These are phyloP conservation scores for Caenorhabditis remanei DNA, from an alignment of 1,140 invertebrate species.

Conservation along the genomic window DNA sequence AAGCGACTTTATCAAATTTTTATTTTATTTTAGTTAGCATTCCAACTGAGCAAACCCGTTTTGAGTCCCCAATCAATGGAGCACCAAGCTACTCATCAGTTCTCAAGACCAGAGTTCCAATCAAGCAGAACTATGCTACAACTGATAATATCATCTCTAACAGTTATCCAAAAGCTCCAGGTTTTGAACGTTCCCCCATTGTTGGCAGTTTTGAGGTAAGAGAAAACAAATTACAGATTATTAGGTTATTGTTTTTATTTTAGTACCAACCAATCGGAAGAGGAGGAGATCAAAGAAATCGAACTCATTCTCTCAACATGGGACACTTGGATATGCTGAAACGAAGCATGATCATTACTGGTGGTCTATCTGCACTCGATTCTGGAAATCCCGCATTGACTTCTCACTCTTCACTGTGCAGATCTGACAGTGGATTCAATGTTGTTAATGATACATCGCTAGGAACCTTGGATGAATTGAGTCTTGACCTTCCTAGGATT, in stretches of 20 bases:
- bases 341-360: constrained; percentile 45
- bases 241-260: background rate
- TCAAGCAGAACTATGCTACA: constrained; percentile 28
- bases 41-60: constrained; percentile 45
- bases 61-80: constrained; percentile 23
- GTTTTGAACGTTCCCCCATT: constrained; percentile 59
- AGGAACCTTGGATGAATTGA: constrained; percentile 60
- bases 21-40: constrained; percentile 26
- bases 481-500: constrained; percentile 58
- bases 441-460: constrained; percentile 39
- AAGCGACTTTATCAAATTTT: too few species aligned
- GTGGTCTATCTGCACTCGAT: background rate
- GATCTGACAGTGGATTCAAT: constrained; percentile 65
- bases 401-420: constrained; percentile 55
- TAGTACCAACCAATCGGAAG: constrained; percentile 39
- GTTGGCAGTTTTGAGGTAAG: constrained; percentile 55
- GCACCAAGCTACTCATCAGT: constrained; percentile 41
- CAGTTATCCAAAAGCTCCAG: constrained; percentile 64
- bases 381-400: constrained; percentile 57
- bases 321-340: constrained; percentile 59
- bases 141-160: constrained; percentile 52
- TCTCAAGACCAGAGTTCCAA: background rate
- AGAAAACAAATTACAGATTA: background rate
- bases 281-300: constrained; percentile 54
- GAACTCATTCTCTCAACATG: constrained; percentile 65